These are phyloP conservation scores for Byasa hedistus DNA, from an alignment of 2,888 invertebrate genomes.

Conservation along the genomic window DNA sequence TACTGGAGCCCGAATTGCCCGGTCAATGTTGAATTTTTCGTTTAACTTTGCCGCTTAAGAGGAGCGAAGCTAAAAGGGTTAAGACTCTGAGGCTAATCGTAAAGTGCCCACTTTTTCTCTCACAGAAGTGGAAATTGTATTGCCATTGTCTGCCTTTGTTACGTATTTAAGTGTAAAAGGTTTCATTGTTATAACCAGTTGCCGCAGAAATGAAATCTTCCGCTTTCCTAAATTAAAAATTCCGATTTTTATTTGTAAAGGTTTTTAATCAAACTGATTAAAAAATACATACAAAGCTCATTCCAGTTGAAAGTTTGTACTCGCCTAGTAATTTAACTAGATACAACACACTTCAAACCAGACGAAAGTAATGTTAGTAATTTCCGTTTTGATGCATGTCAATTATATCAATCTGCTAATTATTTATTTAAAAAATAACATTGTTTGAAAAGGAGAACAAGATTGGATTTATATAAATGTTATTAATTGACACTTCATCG, in stretches of 20 bases:
- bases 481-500: too few species aligned
- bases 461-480: too few species aligned
- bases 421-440: too few species aligned
- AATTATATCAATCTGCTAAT: too few species aligned
- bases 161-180: conserved; percentile 6
- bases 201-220: background rate
- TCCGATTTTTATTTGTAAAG: background rate
- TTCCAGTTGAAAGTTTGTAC: too few species aligned
- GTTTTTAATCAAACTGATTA: too few species aligned
- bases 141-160: conserved; percentile 29
- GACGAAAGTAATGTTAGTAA: too few species aligned
- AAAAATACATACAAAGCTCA: too few species aligned
- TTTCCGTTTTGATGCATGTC: too few species aligned
- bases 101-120: conserved; percentile 64
- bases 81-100: conserved; percentile 62
- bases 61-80: conserved; percentile 71
- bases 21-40: conserved; percentile 71
- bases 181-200: conserved; percentile 8
- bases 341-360: too few species aligned
- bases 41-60: conserved; percentile 65
- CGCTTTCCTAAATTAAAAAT: background rate
- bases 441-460: too few species aligned
- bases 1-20: conserved; percentile 75
- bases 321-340: too few species aligned
- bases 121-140: conserved; percentile 42